A percentile compares a stretch with the other conserved stretches of the same genome.
These are phyloP conservation scores for Camptogramma bilineatum DNA, from an alignment of 2,888 invertebrate genomes.

Conservation along the genomic window DNA sequence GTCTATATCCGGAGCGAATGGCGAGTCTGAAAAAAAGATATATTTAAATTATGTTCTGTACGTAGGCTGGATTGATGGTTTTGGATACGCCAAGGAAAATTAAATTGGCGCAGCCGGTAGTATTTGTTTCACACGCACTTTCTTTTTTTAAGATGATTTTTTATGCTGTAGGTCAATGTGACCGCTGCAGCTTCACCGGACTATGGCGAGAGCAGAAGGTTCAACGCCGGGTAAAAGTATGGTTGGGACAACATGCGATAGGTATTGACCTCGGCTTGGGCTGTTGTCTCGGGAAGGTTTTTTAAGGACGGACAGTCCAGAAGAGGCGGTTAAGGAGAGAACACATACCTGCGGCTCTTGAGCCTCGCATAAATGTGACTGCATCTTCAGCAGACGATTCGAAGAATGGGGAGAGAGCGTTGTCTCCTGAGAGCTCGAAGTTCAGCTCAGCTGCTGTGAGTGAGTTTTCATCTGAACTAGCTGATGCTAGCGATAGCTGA, in stretches of 20 bases:
- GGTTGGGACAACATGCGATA: too few species aligned
- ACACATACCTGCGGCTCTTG: constrained; percentile 70
- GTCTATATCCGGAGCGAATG: constrained; percentile 82
- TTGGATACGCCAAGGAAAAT: background rate
- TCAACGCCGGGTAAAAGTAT: too few species aligned
- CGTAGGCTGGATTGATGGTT: background rate
- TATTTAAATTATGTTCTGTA: background rate
- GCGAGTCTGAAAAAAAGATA: constrained; percentile 61
- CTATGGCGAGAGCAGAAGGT: too few species aligned
- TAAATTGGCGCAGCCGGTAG: background rate
- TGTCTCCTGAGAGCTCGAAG: constrained; percentile 68
- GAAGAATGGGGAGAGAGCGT: constrained; percentile 73
- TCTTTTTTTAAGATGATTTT: too few species aligned
- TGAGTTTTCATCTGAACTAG: constrained; percentile 76
- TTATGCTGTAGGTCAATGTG: too few species aligned
- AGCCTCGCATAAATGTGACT: constrained; percentile 77
- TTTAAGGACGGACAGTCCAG: background rate
- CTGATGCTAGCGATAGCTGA: constrained; percentile 84
- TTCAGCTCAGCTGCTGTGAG: constrained; percentile 79
- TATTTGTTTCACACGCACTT: too few species aligned
- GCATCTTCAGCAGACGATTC: constrained; percentile 70
- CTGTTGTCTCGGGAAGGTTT: too few species aligned
- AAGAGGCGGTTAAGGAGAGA: background rate
- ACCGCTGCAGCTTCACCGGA: too few species aligned
- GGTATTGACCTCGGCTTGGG: too few species aligned